phyloP scores from a whole-genome alignment of 2,888 invertebrate species.

The Gastracanthus pulcherrimus region DNA sequence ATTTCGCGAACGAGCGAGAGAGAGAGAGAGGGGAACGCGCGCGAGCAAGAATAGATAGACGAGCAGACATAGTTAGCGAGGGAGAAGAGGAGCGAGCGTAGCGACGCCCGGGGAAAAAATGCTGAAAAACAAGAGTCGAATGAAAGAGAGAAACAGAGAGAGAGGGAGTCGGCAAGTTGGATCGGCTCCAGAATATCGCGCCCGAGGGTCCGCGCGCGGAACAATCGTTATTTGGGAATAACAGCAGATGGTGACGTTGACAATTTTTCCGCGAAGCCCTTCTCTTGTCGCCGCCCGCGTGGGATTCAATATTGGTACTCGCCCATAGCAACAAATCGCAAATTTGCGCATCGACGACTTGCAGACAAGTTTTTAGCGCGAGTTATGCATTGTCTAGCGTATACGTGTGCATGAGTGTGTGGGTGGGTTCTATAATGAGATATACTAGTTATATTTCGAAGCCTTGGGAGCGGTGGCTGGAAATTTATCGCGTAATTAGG shows the following conservation, averaged over 20 bases:
- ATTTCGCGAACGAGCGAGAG: slow-evolving; percentile 44
- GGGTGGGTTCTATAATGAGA: too few relatives aligned
- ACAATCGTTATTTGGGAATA: slow-evolving; percentile 57
- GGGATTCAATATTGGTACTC: background rate
- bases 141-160: background rate
- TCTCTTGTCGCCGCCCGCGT: background rate
- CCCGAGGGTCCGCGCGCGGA: slow-evolving; percentile 28
- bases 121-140: slow-evolving; percentile 35
- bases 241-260: slow-evolving; percentile 52
- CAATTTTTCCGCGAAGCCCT: slow-evolving; percentile 33
- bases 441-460: too few relatives aligned
- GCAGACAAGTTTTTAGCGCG: background rate
- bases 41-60: background rate
- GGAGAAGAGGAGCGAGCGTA: background rate
- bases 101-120: slow-evolving; percentile 20
- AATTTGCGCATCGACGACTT: background rate
- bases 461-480: background rate
- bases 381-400: too few relatives aligned
- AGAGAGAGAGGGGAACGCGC: background rate
- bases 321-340: background rate
- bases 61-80: slow-evolving; percentile 11
- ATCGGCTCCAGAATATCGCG: slow-evolving; percentile 50
- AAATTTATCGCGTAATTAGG: background rate
- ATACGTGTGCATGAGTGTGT: too few relatives aligned
- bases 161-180: too few relatives aligned